Evolutionary conservation across 2,888 invertebrate genomes (phyloP).

Genomic region (Nasonia oneida): DNA sequence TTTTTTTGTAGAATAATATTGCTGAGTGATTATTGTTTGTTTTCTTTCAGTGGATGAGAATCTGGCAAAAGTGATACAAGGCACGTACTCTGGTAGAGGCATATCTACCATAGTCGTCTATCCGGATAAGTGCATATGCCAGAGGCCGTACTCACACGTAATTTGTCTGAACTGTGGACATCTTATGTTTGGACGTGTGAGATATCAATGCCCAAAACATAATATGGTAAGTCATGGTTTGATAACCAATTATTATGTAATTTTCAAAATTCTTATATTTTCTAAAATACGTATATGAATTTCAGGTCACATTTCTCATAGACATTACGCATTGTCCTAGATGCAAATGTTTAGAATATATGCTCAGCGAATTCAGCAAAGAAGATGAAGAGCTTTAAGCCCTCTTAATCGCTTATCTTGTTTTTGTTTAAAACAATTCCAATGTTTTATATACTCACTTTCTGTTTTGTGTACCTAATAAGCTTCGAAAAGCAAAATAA

Average conservation of each 20-base stretch:
- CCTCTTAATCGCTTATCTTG: too few species aligned
- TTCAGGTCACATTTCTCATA: slow-evolving; percentile 80
- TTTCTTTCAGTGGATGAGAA: neutral
- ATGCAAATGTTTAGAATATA: slow-evolving; percentile 72
- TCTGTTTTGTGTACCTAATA: too few species aligned
- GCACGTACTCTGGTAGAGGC: neutral
- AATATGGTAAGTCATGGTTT: slow-evolving; percentile 62
- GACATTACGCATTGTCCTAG: slow-evolving; percentile 81
- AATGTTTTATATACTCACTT: too few species aligned
- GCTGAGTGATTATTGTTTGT: too few species aligned
- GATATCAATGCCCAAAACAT: slow-evolving; percentile 65
- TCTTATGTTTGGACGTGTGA: slow-evolving; percentile 63
- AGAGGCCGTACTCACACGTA: slow-evolving; percentile 62
- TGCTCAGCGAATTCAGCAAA: slow-evolving; percentile 62
- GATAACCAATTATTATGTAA: neutral
- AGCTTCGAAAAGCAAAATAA: too few species aligned
- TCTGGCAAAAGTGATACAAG: neutral
- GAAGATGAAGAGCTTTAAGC: neutral
- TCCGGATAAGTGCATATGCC: slow-evolving; percentile 64
- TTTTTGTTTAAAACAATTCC: too few species aligned
- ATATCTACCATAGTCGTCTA: neutral
- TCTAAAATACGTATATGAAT: slow-evolving; percentile 47
- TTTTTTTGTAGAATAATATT: neutral
- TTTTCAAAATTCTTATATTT: neutral
- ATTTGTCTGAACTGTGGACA: slow-evolving; percentile 67